Percentiles rank a stretch among this genome's conserved stretches.
Evolutionary conservation across 2,888 invertebrate genomes (phyloP).

Genomic region (Cryptophagus acutangulus): DNA sequence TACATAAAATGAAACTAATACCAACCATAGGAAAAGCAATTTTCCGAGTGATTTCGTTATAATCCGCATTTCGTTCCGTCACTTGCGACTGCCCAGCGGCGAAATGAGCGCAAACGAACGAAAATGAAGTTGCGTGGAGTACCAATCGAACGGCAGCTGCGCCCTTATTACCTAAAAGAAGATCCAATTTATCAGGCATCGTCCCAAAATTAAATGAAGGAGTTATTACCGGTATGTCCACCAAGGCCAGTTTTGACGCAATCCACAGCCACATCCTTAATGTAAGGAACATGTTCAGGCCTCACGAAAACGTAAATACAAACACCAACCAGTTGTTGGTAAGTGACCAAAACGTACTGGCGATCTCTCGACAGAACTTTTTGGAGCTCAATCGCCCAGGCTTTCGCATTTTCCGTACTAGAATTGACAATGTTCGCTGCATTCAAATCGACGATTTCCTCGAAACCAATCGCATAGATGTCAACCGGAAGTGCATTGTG

Average conservation of each 20-base stretch:
- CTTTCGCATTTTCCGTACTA: constrained; percentile 85
- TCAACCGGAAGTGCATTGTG: constrained; percentile 64
- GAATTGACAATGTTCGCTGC: constrained; percentile 98
- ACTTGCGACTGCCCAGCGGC: constrained; percentile 98
- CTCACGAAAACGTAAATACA: constrained; percentile 93
- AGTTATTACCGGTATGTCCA: constrained; percentile 71
- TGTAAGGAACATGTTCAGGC: constrained; percentile 80
- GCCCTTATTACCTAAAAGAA: constrained; percentile 77
- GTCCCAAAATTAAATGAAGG: constrained; percentile 6
- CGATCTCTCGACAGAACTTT: constrained; percentile 80
- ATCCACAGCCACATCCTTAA: constrained; percentile 91
- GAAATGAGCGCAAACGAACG: constrained; percentile 98
- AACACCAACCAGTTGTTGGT: constrained; percentile 95
- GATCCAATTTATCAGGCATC: constrained; percentile 8
- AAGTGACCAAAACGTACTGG: constrained; percentile 84
- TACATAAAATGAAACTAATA: too few species aligned
- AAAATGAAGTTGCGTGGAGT: constrained; percentile 87
- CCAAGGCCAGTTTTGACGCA: constrained; percentile 97
- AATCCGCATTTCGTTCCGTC: constrained; percentile 92
- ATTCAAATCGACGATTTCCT: constrained; percentile 98
- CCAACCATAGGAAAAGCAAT: constrained; percentile 77
- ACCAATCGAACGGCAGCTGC: constrained; percentile 90
- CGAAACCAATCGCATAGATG: constrained; percentile 96
- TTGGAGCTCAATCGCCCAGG: constrained; percentile 93
- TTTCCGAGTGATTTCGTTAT: constrained; percentile 90